Percentiles rank a stretch among this genome's conserved stretches.
Conservation (phyloP, 2,888 invertebrate genomes). For the Parochlus steinenii region DNA sequence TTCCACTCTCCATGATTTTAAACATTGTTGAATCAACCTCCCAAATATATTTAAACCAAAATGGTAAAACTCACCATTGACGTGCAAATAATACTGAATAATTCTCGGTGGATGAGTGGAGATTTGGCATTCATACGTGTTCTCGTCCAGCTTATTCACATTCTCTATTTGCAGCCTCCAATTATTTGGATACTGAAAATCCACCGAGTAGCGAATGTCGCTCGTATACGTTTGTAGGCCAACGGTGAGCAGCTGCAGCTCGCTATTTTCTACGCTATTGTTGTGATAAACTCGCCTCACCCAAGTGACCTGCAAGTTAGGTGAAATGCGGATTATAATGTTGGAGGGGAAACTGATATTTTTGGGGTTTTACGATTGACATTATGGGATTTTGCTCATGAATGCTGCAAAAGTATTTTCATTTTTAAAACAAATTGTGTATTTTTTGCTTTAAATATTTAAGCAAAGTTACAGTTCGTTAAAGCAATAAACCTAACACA, state of each 20-base stretch:
- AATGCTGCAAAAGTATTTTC: no score
- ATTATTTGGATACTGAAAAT: conserved; percentile 25
- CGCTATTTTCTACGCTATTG: conserved; percentile 25
- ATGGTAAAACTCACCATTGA: conserved; percentile 27
- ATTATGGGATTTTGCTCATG: no score
- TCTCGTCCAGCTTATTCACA: conserved; percentile 34
- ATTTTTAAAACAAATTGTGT: no score
- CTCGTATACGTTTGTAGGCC: conserved; percentile 40
- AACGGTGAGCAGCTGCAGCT: conserved; percentile 37
- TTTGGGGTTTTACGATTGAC: no score
- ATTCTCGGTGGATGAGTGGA: conserved; percentile 36
- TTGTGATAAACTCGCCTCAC: conserved; percentile 25
- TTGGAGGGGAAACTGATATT: background rate
- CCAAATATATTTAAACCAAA: background rate
- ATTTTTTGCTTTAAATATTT: no score
- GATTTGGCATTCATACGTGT: conserved; percentile 34
- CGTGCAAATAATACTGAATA: conserved; percentile 32
- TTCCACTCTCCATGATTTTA: background rate
- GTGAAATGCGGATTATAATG: conserved; percentile 2
- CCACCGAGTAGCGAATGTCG: conserved; percentile 30
- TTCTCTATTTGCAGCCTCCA: conserved; percentile 36
- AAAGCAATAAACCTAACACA: no score
- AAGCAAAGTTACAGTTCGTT: no score
- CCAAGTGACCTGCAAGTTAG: conserved; percentile 41
- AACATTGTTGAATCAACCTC: background rate